Percentiles rank a stretch among this genome's conserved stretches.
Evolutionary conservation across 2,797 vertebrate species (phyloP).

Genomic region (Bucorvus abyssinicus): DNA sequence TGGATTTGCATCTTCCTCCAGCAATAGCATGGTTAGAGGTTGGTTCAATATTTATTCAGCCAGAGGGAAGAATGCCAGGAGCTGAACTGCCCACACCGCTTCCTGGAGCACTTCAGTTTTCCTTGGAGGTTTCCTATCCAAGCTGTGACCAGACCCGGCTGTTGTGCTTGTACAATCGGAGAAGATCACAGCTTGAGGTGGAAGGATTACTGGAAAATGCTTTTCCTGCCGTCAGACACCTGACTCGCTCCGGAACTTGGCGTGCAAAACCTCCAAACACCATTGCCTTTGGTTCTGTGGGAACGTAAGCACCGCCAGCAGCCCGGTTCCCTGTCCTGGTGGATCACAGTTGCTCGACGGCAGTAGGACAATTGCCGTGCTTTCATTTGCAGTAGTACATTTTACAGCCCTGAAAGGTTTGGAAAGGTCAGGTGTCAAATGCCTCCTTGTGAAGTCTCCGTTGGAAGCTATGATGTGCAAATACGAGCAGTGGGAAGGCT

Average conservation of each 20-base stretch:
- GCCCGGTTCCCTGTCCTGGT: rapidly evolving
- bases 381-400: not conserved
- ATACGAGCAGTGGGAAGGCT: not conserved
- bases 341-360: not conserved
- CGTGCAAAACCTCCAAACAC: not conserved
- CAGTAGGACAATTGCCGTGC: not conserved
- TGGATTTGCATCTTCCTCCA: not conserved
- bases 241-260: not conserved
- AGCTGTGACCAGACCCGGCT: not conserved
- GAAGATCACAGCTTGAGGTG: not conserved
- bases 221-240: not conserved
- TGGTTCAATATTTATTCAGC: slow-evolving; percentile 37
- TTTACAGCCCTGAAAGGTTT: slow-evolving; percentile 30
- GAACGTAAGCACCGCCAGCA: not conserved
- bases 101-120: slow-evolving; percentile 28
- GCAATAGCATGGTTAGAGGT: not conserved
- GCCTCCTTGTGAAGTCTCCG: not conserved
- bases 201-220: not conserved
- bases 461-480: slow-evolving; percentile 51
- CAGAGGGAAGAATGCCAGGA: not conserved
- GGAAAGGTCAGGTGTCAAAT: slow-evolving; percentile 1
- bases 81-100: not conserved
- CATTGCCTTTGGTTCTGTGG: not conserved
- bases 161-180: not conserved
- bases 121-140: slow-evolving; percentile 38